Conservation (phyloP, 2,113 vertebrate genomes). For the Pangasianodon gigas region DNA sequence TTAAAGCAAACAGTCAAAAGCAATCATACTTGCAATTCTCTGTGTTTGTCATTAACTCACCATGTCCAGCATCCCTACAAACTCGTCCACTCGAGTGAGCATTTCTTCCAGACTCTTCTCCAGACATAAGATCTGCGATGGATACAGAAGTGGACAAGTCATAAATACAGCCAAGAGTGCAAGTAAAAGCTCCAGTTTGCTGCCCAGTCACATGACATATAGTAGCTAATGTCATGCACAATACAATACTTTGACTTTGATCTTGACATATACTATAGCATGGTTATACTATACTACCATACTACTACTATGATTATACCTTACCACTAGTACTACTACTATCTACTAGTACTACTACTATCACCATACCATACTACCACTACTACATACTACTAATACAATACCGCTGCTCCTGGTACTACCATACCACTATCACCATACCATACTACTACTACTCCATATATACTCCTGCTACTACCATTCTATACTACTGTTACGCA, state of each 20-base stretch:
- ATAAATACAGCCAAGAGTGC: background rate
- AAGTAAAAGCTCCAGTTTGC: background rate
- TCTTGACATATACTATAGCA: background rate
- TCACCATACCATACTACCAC: background rate
- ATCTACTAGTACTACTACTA: background rate
- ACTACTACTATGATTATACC: background rate
- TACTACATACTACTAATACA: background rate
- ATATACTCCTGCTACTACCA: background rate
- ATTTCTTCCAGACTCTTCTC: slow-evolving; percentile 89
- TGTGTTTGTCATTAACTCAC: slow-evolving; percentile 62
- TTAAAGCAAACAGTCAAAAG: background rate
- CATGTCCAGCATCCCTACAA: slow-evolving; percentile 96
- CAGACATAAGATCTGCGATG: slow-evolving; percentile 76
- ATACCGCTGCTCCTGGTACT: background rate
- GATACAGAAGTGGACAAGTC: background rate
- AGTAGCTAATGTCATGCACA: background rate
- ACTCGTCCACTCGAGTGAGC: slow-evolving; percentile 91
- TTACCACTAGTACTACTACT: background rate
- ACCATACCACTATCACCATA: no score
- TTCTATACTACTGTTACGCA: no score
- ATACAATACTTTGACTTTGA: background rate
- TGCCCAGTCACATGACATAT: background rate
- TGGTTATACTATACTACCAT: background rate
- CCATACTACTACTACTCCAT: background rate
- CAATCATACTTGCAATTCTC: background rate